Conservation (phyloP, 37 sponge, comb jelly and placozoan genomes). For the Bolinopsis microptera region DNA sequence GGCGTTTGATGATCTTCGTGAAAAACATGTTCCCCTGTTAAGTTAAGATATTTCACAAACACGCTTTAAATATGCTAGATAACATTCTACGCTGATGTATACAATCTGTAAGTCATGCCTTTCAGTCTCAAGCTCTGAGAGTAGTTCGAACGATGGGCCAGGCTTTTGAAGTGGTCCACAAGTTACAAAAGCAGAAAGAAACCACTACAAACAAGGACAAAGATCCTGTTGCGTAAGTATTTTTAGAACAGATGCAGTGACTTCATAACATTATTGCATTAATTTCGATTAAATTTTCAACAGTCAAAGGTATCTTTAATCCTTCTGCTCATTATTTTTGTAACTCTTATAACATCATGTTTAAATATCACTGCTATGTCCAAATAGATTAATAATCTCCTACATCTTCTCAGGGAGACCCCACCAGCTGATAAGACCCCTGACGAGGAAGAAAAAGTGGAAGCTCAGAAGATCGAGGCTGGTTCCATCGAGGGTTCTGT, state of each 20-base stretch:
- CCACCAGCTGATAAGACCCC: neutral
- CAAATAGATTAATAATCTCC: too few relatives aligned
- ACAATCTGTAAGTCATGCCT: too few relatives aligned
- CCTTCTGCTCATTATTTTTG: too few relatives aligned
- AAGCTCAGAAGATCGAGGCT: neutral
- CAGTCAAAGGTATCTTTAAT: too few relatives aligned
- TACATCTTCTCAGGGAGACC: neutral
- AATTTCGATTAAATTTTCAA: too few relatives aligned
- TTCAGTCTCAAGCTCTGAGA: conserved; percentile 81
- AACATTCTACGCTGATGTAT: too few relatives aligned
- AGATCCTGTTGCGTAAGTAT: conserved; percentile 21
- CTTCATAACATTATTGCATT: too few relatives aligned
- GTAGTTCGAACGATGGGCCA: conserved; percentile 92
- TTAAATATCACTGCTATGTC: too few relatives aligned
- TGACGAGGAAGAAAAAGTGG: neutral
- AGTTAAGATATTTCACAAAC: neutral
- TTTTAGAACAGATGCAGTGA: too few relatives aligned
- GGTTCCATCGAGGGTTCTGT: conserved; percentile 40
- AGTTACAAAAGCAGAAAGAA: conserved; percentile 74
- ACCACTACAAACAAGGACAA: neutral
- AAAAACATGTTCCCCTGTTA: neutral
- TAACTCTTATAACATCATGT: too few relatives aligned
- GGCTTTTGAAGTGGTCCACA: conserved; percentile 96
- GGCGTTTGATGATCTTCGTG: neutral
- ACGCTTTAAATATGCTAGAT: too few relatives aligned